These are phyloP conservation scores for Sarotherodon lohbergeri DNA, from an alignment of 2,113 vertebrate genomes.

Conservation along the genomic window DNA sequence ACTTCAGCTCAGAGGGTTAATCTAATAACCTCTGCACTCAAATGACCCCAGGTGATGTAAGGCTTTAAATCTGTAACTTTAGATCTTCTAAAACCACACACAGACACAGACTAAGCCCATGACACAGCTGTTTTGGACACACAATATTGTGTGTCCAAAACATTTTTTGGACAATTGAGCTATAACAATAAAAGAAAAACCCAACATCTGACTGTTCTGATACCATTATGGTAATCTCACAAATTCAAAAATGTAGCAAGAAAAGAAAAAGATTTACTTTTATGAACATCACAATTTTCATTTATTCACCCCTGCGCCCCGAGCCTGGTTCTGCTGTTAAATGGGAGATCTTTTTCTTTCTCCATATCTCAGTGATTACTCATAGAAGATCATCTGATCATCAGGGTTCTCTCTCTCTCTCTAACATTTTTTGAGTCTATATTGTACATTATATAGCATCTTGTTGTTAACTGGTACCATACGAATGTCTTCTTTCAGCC, in stretches of 20 bases:
- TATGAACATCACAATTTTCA: neutral
- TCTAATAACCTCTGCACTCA: neutral
- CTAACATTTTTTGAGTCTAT: neutral
- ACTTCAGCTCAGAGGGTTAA: neutral
- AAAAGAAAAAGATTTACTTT: neutral
- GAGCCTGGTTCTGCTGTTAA: neutral
- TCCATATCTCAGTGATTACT: neutral
- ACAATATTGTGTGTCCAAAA: neutral
- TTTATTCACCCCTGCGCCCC: neutral
- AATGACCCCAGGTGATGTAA: neutral
- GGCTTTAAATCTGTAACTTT: neutral
- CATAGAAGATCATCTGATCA: neutral
- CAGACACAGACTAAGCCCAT: neutral
- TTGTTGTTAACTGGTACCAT: neutral
- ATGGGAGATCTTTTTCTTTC: neutral
- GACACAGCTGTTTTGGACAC: neutral
- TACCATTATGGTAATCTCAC: neutral
- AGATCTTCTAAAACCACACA: neutral
- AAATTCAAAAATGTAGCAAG: neutral
- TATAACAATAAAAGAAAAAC: neutral
- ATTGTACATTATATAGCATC: neutral
- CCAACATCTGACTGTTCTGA: neutral
- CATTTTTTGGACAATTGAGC: neutral
- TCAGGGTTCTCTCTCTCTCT: neutral
- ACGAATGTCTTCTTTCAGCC: neutral